A percentile compares a stretch with the other conserved stretches of the same genome.
Conservation (phyloP, 2,797 vertebrate species). For the Rhincodon typus region DNA sequence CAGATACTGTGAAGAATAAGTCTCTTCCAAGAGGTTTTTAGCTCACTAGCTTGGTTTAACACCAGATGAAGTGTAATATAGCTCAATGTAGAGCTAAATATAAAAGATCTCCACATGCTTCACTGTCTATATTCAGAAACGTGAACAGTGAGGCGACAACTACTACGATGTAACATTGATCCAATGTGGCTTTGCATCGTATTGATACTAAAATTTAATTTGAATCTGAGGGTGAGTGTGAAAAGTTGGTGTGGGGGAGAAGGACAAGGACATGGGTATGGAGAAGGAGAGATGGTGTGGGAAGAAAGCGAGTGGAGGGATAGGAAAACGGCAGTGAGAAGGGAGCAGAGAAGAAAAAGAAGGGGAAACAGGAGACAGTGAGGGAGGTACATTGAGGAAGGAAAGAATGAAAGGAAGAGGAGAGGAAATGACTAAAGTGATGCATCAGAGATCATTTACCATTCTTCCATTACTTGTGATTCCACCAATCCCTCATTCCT, state of each 20-base stretch:
- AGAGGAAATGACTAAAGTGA: background rate
- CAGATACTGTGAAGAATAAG: background rate
- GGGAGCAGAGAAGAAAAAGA: background rate
- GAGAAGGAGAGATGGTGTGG: background rate
- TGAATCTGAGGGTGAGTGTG: background rate
- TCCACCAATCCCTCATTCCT: background rate
- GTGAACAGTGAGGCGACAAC: background rate
- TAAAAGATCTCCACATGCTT: background rate
- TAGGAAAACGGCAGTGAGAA: background rate
- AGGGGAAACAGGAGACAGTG: background rate
- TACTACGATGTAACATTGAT: background rate
- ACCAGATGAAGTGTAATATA: background rate
- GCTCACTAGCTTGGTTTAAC: background rate
- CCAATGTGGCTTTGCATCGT: background rate
- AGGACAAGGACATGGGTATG: background rate
- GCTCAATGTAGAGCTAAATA: background rate
- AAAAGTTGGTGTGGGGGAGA: background rate
- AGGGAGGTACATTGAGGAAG: background rate
- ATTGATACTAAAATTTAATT: background rate
- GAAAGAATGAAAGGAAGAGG: background rate
- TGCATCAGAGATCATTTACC: background rate
- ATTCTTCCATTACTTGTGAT: background rate
- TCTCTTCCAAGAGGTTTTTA: background rate
- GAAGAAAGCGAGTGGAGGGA: background rate
- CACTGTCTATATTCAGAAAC: background rate